Conservation (phyloP, 2,888 invertebrate genomes). For the Drosophila neotestacea region DNA sequence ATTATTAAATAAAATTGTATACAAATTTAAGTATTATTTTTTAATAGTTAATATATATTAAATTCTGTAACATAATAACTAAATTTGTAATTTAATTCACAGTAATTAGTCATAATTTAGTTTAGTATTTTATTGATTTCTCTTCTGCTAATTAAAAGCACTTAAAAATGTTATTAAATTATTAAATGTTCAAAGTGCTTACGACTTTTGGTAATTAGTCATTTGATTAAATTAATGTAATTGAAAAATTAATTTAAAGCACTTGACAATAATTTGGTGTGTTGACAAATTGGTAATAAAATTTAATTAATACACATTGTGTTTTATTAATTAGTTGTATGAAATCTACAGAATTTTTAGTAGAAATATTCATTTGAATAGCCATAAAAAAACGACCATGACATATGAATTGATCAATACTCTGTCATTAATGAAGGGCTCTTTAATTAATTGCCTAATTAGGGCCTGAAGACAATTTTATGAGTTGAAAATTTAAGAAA, state of each 20-base stretch:
- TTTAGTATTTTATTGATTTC: too few species aligned
- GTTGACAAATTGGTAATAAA: neutral
- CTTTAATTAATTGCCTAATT: conserved; percentile 14
- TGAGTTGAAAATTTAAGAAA: neutral
- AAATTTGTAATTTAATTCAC: too few species aligned
- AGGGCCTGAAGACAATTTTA: neutral
- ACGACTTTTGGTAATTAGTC: too few species aligned
- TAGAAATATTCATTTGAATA: conserved; percentile 1
- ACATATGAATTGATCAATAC: conserved; percentile 11
- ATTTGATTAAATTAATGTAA: neutral
- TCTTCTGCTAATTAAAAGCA: too few species aligned
- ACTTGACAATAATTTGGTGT: neutral
- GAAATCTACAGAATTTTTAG: neutral
- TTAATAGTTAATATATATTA: too few species aligned
- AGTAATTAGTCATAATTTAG: too few species aligned
- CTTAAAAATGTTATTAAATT: too few species aligned
- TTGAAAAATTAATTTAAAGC: neutral
- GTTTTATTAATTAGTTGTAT: neutral
- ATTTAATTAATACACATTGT: neutral
- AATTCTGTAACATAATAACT: too few species aligned
- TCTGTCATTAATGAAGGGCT: conserved; percentile 7
- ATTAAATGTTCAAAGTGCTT: too few species aligned
- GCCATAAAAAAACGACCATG: conserved; percentile 7
- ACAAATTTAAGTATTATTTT: too few species aligned
- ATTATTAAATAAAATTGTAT: too few species aligned